A percentile compares a stretch with the other conserved stretches of the same genome.
Conservation (phyloP, 2,888 invertebrate species). For the Boloria euphrosyne region DNA sequence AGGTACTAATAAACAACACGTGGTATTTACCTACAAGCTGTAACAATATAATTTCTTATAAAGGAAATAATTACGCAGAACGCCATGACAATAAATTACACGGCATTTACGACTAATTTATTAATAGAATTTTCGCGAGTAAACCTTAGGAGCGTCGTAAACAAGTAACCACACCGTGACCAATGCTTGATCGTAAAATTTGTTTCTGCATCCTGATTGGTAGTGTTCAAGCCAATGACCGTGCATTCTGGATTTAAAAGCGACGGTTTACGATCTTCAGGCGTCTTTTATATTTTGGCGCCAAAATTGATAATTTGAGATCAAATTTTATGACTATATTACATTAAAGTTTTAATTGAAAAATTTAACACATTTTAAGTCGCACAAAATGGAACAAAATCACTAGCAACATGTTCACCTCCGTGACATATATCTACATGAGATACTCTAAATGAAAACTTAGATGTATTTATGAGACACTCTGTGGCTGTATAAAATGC, state of each 20-base stretch:
- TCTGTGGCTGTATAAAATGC: slow-evolving; percentile 49
- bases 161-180: slow-evolving; percentile 72
- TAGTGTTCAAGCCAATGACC: slow-evolving; percentile 67
- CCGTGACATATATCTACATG: slow-evolving; percentile 1
- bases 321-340: slow-evolving; percentile 27
- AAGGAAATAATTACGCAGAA: slow-evolving; percentile 76
- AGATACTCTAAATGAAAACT: slow-evolving; percentile 42
- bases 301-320: slow-evolving; percentile 62
- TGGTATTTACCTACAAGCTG: slow-evolving; percentile 42
- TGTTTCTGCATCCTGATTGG: slow-evolving; percentile 70
- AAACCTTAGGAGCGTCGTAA: slow-evolving; percentile 78
- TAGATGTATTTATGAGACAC: slow-evolving; percentile 51
- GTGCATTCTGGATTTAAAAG: slow-evolving; percentile 73
- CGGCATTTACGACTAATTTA: slow-evolving; percentile 78
- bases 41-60: slow-evolving; percentile 71
- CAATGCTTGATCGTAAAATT: slow-evolving; percentile 74
- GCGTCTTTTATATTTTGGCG: slow-evolving; percentile 79
- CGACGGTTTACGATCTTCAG: slow-evolving; percentile 77
- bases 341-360: neutral
- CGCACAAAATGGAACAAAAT: neutral
- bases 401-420: neutral
- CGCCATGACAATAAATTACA: slow-evolving; percentile 76
- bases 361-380: neutral
- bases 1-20: slow-evolving; percentile 40
- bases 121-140: slow-evolving; percentile 81